Conservation (phyloP, 1,140 invertebrate species). For the Periplaneta americana region DNA sequence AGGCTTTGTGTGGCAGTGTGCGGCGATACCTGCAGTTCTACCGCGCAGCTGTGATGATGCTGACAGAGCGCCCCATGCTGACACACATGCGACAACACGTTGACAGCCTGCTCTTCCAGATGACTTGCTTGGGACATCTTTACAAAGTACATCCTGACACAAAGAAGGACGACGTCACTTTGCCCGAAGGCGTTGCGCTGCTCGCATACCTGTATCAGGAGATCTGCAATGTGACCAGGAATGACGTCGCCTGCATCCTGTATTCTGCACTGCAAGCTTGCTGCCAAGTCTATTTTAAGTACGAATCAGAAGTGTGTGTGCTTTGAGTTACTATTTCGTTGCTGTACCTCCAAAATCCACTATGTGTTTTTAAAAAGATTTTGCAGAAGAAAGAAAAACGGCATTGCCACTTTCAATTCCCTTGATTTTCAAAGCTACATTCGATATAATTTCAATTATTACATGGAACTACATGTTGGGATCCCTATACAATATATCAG, state of each 20-base stretch:
- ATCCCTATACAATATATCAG: no score
- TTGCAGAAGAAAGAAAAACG: no score
- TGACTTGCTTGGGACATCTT: neutral
- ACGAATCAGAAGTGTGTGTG: no score
- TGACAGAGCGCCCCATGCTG: neutral
- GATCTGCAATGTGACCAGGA: conserved; percentile 48
- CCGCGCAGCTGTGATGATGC: neutral
- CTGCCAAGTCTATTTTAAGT: conserved; percentile 57
- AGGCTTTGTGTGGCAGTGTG: neutral
- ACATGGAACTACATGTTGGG: no score
- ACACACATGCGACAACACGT: neutral
- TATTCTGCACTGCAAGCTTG: conserved; percentile 50
- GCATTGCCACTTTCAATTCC: no score
- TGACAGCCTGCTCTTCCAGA: neutral
- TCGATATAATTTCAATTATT: no score
- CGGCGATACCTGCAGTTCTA: neutral
- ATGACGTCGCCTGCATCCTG: conserved; percentile 42
- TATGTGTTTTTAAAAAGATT: no score
- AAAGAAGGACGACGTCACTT: neutral
- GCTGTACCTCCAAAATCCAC: no score
- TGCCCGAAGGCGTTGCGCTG: conserved; percentile 44
- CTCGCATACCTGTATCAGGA: conserved; percentile 53
- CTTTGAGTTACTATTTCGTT: no score
- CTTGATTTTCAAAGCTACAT: no score
- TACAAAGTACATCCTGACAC: neutral